Percentiles rank a stretch among this genome's conserved stretches.
Conservation (phyloP, 2,113 vertebrate genomes). For the rabbit (Oryctolagus cuniculus) region mOryCun1.1 NC_091434.1:183495001-183495500, state of each 20-base stretch:
- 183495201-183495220: background rate
- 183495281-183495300: background rate
- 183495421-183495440: background rate
- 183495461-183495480: background rate
- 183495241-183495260: accelerated
- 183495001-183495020: no score
- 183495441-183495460: background rate
- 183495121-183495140: background rate
- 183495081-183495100: background rate
- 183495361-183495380: background rate
- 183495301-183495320: background rate
- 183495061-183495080: background rate
- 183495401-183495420: background rate
- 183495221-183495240: background rate
- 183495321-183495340: background rate
- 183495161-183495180: background rate
- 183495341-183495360: background rate
- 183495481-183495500: background rate
- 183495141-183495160: background rate
- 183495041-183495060: background rate
- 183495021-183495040: no score
- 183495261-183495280: accelerated
- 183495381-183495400: background rate
- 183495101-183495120: background rate
- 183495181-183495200: background rate